Evolutionary conservation across 1,140 invertebrate species (phyloP).

Genomic region (Aphelenchoides fujianensis): DNA sequence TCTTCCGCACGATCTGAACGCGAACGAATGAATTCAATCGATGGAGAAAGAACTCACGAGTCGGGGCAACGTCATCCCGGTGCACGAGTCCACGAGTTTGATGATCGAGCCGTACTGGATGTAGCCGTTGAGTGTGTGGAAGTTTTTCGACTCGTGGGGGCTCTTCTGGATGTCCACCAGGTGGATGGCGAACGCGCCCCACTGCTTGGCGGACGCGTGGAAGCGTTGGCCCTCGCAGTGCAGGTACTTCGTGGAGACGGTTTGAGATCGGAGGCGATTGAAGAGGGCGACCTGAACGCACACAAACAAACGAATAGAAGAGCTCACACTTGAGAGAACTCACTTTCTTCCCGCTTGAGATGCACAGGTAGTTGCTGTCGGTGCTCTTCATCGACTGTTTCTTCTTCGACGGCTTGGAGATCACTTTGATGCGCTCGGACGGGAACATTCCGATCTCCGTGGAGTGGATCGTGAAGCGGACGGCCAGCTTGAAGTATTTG

Average conservation of each 20-base stretch:
- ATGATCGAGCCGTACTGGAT: slow-evolving; percentile 97
- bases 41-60: slow-evolving; percentile 65
- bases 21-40: slow-evolving; percentile 22
- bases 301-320: no score
- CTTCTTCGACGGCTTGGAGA: slow-evolving; percentile 99
- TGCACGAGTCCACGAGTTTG: slow-evolving; percentile 96
- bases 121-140: slow-evolving; percentile 66
- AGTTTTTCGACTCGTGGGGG: neutral
- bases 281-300: slow-evolving; percentile 77
- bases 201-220: slow-evolving; percentile 96
- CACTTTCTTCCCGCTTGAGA: slow-evolving; percentile 97
- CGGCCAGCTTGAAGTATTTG: slow-evolving; percentile 97
- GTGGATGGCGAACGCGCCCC: slow-evolving; percentile 99
- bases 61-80: slow-evolving; percentile 93
- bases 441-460: slow-evolving; percentile 97
- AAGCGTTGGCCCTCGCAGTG: slow-evolving; percentile 99
- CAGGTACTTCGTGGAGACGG: slow-evolving; percentile 94
- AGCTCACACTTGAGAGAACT: slow-evolving; percentile 26
- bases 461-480: slow-evolving; percentile 97
- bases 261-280: slow-evolving; percentile 94
- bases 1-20: slow-evolving; percentile 81
- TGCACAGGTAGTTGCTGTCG: slow-evolving; percentile 82
- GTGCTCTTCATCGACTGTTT: slow-evolving; percentile 99
- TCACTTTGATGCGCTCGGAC: slow-evolving; percentile 98
- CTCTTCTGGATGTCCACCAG: slow-evolving; percentile 30